A percentile compares a stretch with the other conserved stretches of the same genome.
phyloP scores from a whole-genome alignment of 2,113 vertebrate species.

The Amia ocellicauda region DNA sequence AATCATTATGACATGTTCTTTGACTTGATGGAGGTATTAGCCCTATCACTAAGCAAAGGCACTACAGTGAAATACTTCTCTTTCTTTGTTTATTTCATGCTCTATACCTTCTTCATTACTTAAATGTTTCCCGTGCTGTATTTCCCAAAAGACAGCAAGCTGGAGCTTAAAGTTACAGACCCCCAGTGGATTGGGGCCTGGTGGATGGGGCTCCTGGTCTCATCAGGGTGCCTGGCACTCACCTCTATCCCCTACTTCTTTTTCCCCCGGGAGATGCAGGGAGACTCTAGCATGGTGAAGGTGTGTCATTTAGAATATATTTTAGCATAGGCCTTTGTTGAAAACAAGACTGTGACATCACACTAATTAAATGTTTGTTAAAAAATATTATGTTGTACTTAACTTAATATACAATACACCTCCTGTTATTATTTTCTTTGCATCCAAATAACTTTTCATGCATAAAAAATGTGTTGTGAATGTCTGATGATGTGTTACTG shows the following conservation, averaged over 20 bases:
- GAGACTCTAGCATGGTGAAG: constrained; percentile 39
- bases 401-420: too few species aligned
- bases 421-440: too few species aligned
- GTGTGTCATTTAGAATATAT: neutral
- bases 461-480: too few species aligned
- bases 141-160: constrained; percentile 38
- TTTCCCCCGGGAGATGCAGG: constrained; percentile 72
- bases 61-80: neutral
- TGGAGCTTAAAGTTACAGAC: constrained; percentile 66
- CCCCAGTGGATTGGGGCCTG: constrained; percentile 95
- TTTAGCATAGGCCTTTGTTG: too few species aligned
- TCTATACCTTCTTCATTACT: neutral
- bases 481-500: too few species aligned
- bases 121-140: too few species aligned
- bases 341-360: too few species aligned
- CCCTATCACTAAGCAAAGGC: too few species aligned
- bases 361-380: too few species aligned
- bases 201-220: constrained; percentile 92
- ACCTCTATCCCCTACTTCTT: constrained; percentile 92
- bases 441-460: too few species aligned
- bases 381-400: too few species aligned
- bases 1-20: neutral
- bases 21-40: too few species aligned
- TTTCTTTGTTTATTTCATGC: neutral
- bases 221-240: constrained; percentile 69